Evolutionary conservation across 1,140 invertebrate species (phyloP).

Genomic region (Tyrophagus putrescentiae): DNA sequence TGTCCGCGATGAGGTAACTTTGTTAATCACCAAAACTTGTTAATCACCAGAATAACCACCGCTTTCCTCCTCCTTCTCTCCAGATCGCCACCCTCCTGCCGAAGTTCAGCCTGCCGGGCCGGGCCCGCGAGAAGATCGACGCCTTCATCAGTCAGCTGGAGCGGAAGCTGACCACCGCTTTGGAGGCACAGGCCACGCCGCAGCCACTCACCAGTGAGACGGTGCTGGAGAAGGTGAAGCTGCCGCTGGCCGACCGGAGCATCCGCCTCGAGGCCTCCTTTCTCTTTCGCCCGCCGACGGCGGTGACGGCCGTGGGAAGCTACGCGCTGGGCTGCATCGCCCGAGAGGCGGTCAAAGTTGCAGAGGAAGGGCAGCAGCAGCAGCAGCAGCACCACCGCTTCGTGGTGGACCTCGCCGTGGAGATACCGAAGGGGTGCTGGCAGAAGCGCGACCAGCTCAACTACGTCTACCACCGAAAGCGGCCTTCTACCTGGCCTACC

Average conservation of each 20-base stretch:
- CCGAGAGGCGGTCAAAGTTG: no score
- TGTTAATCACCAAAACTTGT: neutral
- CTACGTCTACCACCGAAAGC: slow-evolving; percentile 61
- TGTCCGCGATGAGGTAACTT: neutral
- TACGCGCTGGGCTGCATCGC: neutral
- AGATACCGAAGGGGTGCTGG: slow-evolving; percentile 28
- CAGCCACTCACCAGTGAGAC: no score
- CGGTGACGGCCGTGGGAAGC: neutral
- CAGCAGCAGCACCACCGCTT: neutral
- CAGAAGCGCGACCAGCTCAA: slow-evolving; percentile 60
- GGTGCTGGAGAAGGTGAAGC: neutral
- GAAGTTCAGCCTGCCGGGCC: neutral
- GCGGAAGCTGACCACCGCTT: no score
- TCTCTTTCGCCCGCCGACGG: neutral
- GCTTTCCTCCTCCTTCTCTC: neutral
- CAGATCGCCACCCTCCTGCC: neutral
- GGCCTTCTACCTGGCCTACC: slow-evolving; percentile 58
- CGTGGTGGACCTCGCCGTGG: slow-evolving; percentile 16
- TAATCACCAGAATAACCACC: no score
- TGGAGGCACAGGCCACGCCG: no score
- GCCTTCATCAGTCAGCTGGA: neutral
- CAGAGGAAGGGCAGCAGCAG: no score
- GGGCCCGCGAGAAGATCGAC: neutral
- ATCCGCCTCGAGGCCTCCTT: slow-evolving; percentile 1
- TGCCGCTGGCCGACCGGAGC: neutral